Percentiles rank a stretch among this genome's conserved stretches.
Evolutionary conservation across 2,888 invertebrate genomes (phyloP).

Genomic region (Lasioglossum figueresi): DNA sequence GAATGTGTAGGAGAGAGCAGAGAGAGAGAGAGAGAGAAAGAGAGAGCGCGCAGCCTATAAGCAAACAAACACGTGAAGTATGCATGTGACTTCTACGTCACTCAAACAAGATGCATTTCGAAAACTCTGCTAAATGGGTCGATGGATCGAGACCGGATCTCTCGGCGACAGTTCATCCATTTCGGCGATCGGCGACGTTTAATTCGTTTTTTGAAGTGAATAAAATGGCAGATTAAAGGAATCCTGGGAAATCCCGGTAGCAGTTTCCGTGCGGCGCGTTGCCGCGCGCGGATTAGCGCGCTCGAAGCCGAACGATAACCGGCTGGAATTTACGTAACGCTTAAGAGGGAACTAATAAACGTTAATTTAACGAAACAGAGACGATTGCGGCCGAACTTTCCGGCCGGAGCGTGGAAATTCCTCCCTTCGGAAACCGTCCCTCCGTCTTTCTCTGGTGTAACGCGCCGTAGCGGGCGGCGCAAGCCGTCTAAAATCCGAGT

Average conservation of each 20-base stretch:
- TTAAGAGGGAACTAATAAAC: conserved; percentile 76
- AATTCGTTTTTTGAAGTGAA: conserved; percentile 2
- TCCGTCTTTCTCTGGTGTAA: conserved; percentile 5
- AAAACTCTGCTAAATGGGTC: neutral
- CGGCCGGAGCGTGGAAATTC: conserved; percentile 34
- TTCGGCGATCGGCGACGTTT: conserved; percentile 3
- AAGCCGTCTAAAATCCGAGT: conserved; percentile 49
- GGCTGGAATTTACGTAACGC: conserved; percentile 67
- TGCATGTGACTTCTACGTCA: too few species aligned
- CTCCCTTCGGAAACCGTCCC: neutral
- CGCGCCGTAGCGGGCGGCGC: conserved; percentile 36
- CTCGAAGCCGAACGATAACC: conserved; percentile 66
- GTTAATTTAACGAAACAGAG: conserved; percentile 76
- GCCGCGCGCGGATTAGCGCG: conserved; percentile 65
- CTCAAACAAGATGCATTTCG: too few species aligned
- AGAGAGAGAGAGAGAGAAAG: too few species aligned
- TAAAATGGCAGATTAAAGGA: conserved; percentile 40
- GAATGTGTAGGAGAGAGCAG: too few species aligned
- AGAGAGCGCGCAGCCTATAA: too few species aligned
- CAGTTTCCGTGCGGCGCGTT: conserved; percentile 54
- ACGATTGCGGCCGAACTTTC: conserved; percentile 59
- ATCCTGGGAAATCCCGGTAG: conserved; percentile 59
- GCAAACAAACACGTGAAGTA: too few species aligned
- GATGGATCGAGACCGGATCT: neutral
- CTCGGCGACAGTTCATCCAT: neutral